phyloP scores from a whole-genome alignment of 2,797 vertebrate genomes.

The Chromis chromis region DNA sequence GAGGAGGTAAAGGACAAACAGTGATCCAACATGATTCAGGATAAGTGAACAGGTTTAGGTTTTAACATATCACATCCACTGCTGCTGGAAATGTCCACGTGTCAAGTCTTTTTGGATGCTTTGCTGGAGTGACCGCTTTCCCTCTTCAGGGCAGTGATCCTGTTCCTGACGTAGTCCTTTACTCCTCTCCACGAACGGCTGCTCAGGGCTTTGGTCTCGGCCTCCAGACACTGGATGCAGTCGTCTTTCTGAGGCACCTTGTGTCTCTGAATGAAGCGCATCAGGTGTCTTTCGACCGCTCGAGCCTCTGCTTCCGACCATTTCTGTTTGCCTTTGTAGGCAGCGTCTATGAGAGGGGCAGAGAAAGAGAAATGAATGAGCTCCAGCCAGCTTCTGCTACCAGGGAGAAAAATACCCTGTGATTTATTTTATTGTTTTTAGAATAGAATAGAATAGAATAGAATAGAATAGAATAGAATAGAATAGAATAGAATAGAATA shows the following conservation, averaged over 20 bases:
- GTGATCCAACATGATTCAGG: not conserved
- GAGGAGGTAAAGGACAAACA: not conserved
- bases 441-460: no score
- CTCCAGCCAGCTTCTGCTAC: not conserved
- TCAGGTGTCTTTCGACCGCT: constrained; percentile 73
- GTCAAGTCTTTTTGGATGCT: not conserved
- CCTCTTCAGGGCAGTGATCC: constrained; percentile 70
- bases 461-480: no score
- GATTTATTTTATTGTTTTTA: no score
- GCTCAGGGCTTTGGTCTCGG: constrained; percentile 58
- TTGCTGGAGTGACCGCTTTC: constrained; percentile 18
- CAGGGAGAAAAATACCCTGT: not conserved
- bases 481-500: no score
- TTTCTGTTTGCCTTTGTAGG: constrained; percentile 40
- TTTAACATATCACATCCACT: not conserved
- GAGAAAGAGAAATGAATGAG: not conserved
- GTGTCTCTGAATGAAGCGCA: constrained; percentile 60
- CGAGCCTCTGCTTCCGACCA: constrained; percentile 62
- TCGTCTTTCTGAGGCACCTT: constrained; percentile 74
- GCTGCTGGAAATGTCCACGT: not conserved
- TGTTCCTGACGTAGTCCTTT: constrained; percentile 75
- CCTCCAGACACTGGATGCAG: constrained; percentile 69
- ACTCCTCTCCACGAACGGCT: constrained; percentile 70
- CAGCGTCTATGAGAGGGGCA: constrained; percentile 21
- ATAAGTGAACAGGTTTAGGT: no score